A percentile compares a stretch with the other conserved stretches of the same genome.
Evolutionary conservation across 2,797 vertebrate species (phyloP).

Genomic region (Intellagama lesueurii): DNA sequence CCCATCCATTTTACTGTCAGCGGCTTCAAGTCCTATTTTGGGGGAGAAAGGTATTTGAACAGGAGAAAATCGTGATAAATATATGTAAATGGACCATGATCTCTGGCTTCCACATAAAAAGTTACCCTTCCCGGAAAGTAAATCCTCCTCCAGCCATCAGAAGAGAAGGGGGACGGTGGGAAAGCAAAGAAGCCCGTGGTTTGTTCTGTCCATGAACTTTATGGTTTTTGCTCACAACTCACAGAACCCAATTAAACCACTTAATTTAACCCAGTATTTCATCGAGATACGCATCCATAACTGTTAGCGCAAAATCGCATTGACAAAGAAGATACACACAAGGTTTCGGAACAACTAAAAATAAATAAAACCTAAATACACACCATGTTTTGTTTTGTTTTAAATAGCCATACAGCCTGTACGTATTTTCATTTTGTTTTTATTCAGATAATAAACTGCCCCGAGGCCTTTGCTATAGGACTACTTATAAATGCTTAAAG

Average conservation of each 20-base stretch:
- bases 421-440: background rate
- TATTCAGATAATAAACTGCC: background rate
- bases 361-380: background rate
- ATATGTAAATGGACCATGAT: background rate
- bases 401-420: too few relatives aligned
- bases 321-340: background rate
- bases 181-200: too few relatives aligned
- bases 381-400: background rate
- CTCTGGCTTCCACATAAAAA: background rate
- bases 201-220: too few relatives aligned
- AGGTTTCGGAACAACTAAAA: background rate
- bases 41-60: background rate
- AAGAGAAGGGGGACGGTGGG: background rate
- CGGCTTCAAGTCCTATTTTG: background rate
- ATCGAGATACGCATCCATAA: background rate
- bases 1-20: background rate
- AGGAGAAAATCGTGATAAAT: too few relatives aligned
- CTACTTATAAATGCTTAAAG: too few relatives aligned
- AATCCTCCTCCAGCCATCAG: background rate
- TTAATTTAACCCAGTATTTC: background rate
- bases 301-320: background rate
- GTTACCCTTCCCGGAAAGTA: background rate
- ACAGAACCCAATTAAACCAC: too few relatives aligned
- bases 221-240: too few relatives aligned
- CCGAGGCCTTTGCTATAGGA: background rate